phyloP scores from a whole-genome alignment of 2,888 invertebrate species.

The Cephus pygmeus region DNA sequence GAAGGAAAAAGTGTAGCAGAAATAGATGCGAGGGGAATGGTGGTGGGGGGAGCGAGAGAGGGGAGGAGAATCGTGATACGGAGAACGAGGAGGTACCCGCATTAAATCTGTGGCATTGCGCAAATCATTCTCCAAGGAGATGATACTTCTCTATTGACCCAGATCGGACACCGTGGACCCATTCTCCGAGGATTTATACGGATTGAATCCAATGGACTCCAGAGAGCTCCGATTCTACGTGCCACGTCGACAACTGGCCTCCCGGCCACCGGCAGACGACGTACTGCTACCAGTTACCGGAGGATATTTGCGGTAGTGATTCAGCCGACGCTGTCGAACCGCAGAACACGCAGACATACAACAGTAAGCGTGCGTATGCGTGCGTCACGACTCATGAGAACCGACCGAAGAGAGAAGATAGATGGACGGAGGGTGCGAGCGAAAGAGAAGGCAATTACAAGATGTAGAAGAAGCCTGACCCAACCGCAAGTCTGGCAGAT shows the following conservation, averaged over 20 bases:
- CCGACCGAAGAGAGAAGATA: conserved; percentile 8
- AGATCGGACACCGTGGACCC: conserved; percentile 36
- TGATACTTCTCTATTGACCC: conserved; percentile 46
- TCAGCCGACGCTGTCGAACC: conserved; percentile 33
- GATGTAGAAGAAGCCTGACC: conserved; percentile 20
- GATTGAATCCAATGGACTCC: neutral
- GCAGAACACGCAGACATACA: neutral
- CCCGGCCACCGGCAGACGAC: neutral
- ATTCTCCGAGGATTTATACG: neutral
- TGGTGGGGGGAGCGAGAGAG: no score
- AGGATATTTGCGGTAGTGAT: conserved; percentile 56
- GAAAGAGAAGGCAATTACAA: neutral
- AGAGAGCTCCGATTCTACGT: neutral
- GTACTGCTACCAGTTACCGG: conserved; percentile 30
- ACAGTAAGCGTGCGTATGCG: neutral
- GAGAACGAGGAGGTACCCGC: neutral
- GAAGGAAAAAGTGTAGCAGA: neutral
- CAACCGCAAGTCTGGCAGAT: conserved; percentile 37
- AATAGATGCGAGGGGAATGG: neutral
- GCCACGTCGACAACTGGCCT: neutral
- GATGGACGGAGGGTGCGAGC: neutral
- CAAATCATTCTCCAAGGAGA: neutral
- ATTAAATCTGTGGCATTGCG: neutral
- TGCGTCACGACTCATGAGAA: neutral
- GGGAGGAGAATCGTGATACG: neutral